These are phyloP conservation scores for Steatocranus sp. DNA, from an alignment of 2,797 vertebrate species.

Conservation along the genomic window DNA sequence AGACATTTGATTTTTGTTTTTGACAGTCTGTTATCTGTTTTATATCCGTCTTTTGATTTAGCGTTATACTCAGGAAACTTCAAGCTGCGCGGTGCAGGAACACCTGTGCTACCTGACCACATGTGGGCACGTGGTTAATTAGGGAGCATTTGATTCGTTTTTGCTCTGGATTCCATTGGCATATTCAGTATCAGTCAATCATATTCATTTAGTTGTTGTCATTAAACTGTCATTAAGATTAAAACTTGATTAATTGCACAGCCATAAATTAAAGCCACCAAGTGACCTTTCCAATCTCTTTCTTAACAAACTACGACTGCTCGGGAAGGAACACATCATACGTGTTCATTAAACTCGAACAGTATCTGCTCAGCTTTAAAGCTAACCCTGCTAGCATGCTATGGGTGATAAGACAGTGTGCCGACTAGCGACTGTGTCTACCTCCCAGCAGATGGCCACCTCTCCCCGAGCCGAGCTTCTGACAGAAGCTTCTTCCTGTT, in stretches of 20 bases:
- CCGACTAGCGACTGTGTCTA: neutral
- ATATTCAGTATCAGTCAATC: neutral
- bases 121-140: neutral
- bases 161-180: neutral
- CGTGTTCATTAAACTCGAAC: neutral
- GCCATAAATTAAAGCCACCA: neutral
- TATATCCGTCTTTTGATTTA: neutral
- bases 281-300: neutral
- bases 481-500: neutral
- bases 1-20: neutral
- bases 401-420: neutral
- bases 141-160: neutral
- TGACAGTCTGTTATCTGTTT: neutral
- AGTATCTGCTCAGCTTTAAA: neutral
- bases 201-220: neutral
- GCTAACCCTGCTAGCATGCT: neutral
- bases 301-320: neutral
- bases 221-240: neutral
- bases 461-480: neutral
- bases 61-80: neutral
- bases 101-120: neutral
- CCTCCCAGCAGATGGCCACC: neutral
- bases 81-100: fast-evolving
- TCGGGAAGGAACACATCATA: neutral
- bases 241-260: neutral